A percentile compares a stretch with the other conserved stretches of the same genome.
phyloP scores from a whole-genome alignment of 2,797 vertebrate species.

The Enoplosus armatus region DNA sequence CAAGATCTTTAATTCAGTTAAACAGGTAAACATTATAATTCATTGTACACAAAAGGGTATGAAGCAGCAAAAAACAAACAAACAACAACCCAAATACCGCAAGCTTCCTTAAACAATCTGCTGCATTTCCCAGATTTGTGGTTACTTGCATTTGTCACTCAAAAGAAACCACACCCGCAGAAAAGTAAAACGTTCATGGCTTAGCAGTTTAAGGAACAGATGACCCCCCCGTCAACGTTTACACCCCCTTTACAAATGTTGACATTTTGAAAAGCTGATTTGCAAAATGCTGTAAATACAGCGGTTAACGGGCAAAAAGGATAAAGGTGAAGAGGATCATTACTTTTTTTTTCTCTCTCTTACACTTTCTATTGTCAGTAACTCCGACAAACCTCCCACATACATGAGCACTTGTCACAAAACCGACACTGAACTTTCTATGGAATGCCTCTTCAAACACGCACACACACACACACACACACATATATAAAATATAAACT shows the following conservation, averaged over 20 bases:
- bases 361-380: too few relatives aligned
- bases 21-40: too few relatives aligned
- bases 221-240: too few relatives aligned
- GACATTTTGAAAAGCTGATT: not conserved
- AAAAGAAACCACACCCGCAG: not conserved
- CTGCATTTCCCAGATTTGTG: not conserved
- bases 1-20: not conserved
- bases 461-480: not conserved
- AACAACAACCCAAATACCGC: too few relatives aligned
- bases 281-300: not conserved
- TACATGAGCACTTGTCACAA: not conserved
- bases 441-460: not conserved
- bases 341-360: too few relatives aligned
- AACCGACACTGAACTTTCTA: not conserved
- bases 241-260: not conserved
- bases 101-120: not conserved
- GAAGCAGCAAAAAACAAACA: too few relatives aligned
- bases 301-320: not conserved
- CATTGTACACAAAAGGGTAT: too few relatives aligned
- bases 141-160: too few relatives aligned
- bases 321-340: not conserved
- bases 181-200: not conserved
- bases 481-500: not conserved
- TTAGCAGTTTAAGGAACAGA: not conserved
- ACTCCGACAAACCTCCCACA: not conserved